These are phyloP conservation scores for Epicampocera succincta DNA, from an alignment of 2,888 invertebrate genomes.

Conservation along the genomic window DNA sequence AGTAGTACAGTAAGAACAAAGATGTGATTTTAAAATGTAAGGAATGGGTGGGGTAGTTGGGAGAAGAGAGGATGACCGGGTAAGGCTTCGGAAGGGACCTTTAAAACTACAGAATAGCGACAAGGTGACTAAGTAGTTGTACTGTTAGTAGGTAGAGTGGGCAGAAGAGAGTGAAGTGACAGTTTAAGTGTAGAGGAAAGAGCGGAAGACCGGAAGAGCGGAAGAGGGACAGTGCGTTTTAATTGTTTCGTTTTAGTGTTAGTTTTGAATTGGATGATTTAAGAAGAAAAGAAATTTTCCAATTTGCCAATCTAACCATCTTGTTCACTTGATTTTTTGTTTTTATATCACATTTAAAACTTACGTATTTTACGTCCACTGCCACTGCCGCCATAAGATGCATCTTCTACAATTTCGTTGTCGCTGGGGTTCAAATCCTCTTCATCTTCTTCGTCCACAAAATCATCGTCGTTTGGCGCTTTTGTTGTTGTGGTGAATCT, in stretches of 20 bases:
- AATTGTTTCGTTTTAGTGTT: constrained; percentile 54
- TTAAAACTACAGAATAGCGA: constrained; percentile 61
- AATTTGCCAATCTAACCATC: constrained; percentile 68
- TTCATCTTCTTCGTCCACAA: constrained; percentile 78
- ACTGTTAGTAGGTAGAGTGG: constrained; percentile 43
- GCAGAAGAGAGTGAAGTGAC: constrained; percentile 28
- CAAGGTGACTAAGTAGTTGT: constrained; percentile 63
- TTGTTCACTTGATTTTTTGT: constrained; percentile 55
- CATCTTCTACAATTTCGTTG: constrained; percentile 76
- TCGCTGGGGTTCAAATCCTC: constrained; percentile 77
- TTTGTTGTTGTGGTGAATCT: constrained; percentile 77
- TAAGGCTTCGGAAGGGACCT: not conserved
- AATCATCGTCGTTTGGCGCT: constrained; percentile 75
- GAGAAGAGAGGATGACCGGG: constrained; percentile 5
- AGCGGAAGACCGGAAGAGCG: no score
- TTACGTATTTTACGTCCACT: constrained; percentile 80
- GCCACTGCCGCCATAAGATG: constrained; percentile 72
- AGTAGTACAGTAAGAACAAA: constrained; percentile 78
- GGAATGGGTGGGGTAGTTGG: constrained; percentile 46
- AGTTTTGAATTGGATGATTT: constrained; percentile 63
- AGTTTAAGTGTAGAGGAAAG: constrained; percentile 33
- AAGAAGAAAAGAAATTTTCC: constrained; percentile 70
- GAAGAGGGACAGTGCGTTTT: constrained; percentile 32
- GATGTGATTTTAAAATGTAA: constrained; percentile 69
- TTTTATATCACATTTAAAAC: constrained; percentile 70